Conservation (phyloP, 2,888 invertebrate species). For the Drosophila conformis region DNA sequence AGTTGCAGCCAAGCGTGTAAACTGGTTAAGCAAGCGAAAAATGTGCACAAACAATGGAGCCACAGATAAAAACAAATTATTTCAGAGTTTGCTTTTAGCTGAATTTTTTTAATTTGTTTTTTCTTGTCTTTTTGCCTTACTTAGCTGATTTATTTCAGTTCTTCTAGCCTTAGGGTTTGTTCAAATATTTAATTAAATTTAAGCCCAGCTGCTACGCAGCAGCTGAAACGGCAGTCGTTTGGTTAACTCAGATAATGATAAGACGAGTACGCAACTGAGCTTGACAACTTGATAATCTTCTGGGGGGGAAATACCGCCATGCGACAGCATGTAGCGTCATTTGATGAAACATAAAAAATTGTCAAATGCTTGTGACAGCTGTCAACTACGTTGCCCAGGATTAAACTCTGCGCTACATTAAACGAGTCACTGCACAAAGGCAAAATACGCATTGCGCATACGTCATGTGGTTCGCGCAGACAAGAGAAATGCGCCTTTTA, state of each 20-base stretch:
- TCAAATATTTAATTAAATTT: slow-evolving; percentile 60
- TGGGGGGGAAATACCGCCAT: slow-evolving; percentile 9
- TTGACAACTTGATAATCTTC: slow-evolving; percentile 65
- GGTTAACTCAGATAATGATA: slow-evolving; percentile 53
- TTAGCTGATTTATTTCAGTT: slow-evolving; percentile 39
- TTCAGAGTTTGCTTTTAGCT: slow-evolving; percentile 1
- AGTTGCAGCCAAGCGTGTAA: slow-evolving; percentile 66
- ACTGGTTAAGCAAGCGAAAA: slow-evolving; percentile 71
- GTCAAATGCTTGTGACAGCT: slow-evolving; percentile 67
- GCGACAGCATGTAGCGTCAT: slow-evolving; percentile 61
- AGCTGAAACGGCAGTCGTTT: slow-evolving; percentile 33
- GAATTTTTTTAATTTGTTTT: slow-evolving; percentile 13
- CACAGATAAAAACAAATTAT: slow-evolving; percentile 42
- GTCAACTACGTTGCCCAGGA: slow-evolving; percentile 49
- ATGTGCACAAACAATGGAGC: slow-evolving; percentile 52
- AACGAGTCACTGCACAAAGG: slow-evolving; percentile 35
- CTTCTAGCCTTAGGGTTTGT: slow-evolving; percentile 24
- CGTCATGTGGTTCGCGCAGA: slow-evolving; percentile 48
- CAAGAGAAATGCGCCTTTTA: slow-evolving; percentile 15
- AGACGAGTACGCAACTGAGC: slow-evolving; percentile 15
- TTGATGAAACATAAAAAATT: slow-evolving; percentile 63
- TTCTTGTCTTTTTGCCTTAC: slow-evolving; percentile 3
- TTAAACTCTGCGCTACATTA: slow-evolving; percentile 34
- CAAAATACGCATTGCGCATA: slow-evolving; percentile 55
- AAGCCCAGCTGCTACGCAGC: slow-evolving; percentile 37